A percentile compares a stretch with the other conserved stretches of the same genome.
These are phyloP conservation scores for Myotis daubentonii DNA, from an alignment of 2,797 vertebrate species.

Conservation along the genomic window DNA sequence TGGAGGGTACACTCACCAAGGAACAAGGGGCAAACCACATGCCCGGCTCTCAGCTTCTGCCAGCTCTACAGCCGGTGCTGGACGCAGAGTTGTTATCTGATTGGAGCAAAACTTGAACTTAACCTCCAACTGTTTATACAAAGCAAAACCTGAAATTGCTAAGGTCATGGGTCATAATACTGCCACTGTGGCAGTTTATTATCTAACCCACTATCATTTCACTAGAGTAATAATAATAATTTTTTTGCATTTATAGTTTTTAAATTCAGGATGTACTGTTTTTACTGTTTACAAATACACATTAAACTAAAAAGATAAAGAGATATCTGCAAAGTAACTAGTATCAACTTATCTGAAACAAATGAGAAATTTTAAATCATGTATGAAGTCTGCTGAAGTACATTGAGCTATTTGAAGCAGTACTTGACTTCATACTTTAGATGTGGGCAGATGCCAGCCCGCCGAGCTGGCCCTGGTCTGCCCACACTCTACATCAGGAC, in stretches of 20 bases:
- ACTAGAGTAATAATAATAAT: neutral
- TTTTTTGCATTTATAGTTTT: neutral
- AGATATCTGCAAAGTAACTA: neutral
- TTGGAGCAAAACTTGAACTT: neutral
- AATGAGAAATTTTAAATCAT: neutral
- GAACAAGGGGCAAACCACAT: neutral
- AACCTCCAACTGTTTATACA: neutral
- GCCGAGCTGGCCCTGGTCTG: neutral
- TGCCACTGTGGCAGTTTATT: neutral
- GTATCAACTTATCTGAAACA: neutral
- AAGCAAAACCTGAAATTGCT: neutral
- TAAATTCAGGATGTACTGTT: neutral
- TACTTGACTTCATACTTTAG: neutral
- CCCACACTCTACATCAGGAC: neutral
- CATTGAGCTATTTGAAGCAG: neutral
- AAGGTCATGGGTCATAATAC: fast-evolving
- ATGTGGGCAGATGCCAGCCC: neutral
- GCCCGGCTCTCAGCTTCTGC: neutral
- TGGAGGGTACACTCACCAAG: too few species aligned
- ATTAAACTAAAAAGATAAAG: neutral
- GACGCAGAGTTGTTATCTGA: neutral
- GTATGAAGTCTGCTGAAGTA: neutral
- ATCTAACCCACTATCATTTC: neutral
- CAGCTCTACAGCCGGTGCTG: fast-evolving
- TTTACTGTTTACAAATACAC: neutral